A percentile compares a stretch with the other conserved stretches of the same genome.
phyloP scores from a whole-genome alignment of 2,888 invertebrate genomes.

The Leptarthrus brevirostris region DNA sequence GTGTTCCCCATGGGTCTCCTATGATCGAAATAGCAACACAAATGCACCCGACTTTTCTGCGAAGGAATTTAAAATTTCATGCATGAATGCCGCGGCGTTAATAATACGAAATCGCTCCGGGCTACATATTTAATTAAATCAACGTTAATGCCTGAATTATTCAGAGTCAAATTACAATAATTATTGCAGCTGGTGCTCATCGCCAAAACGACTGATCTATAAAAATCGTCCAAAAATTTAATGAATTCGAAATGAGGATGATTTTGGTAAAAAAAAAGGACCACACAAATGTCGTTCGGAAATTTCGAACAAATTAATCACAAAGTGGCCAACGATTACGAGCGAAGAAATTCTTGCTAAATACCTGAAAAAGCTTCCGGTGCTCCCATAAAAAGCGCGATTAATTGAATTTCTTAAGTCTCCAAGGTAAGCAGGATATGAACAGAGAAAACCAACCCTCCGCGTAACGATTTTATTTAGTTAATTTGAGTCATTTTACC shows the following conservation, averaged over 20 bases:
- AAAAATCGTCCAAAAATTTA: no score
- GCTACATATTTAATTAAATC: not conserved
- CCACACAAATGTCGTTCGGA: no score
- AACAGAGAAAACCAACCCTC: constrained; percentile 1
- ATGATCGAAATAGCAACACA: no score
- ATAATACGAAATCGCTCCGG: not conserved
- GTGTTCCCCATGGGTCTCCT: no score
- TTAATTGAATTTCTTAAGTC: constrained; percentile 31
- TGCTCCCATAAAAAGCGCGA: not conserved
- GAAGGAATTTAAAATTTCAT: not conserved
- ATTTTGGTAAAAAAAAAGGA: no score
- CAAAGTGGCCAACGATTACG: not conserved
- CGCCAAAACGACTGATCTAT: no score
- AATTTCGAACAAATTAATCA: not conserved
- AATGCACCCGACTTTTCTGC: no score
- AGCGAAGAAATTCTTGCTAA: not conserved
- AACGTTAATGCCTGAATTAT: not conserved
- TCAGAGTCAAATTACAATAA: no score
- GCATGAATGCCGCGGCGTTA: not conserved
- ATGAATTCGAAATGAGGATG: no score
- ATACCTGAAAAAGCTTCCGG: not conserved
- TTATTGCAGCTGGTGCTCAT: no score
- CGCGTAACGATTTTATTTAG: constrained; percentile 33
- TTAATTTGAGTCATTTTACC: constrained; percentile 7
- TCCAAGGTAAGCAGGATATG: not conserved